Conservation (phyloP, 2,797 vertebrate genomes). For the Momotus momota region DNA sequence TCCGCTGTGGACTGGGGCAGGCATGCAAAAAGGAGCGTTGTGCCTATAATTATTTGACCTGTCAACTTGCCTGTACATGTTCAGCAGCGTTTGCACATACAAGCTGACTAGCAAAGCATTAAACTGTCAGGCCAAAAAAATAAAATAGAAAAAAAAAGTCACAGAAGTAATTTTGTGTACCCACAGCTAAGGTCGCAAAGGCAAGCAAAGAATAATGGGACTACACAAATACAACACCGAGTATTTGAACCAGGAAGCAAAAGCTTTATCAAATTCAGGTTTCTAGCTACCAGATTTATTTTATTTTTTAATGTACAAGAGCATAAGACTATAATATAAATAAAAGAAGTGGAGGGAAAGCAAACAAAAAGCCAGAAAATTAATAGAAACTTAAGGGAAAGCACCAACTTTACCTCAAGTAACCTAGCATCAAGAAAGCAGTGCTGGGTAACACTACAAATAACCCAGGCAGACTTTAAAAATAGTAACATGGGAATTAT, state of each 20-base stretch:
- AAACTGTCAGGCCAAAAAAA: neutral
- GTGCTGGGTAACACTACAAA: slow-evolving; percentile 8
- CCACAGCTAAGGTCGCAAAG: neutral
- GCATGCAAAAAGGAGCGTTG: neutral
- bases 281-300: neutral
- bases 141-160: neutral
- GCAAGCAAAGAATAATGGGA: neutral
- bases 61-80: neutral
- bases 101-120: neutral
- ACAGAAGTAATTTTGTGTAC: neutral
- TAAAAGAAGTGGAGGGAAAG: neutral
- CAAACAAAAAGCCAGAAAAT: neutral
- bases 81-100: neutral
- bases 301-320: neutral
- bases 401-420: slow-evolving; percentile 2
- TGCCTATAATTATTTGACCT: neutral
- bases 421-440: neutral
- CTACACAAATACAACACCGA: neutral
- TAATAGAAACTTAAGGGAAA: neutral
- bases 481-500: slow-evolving; percentile 56
- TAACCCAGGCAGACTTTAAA: slow-evolving; percentile 29
- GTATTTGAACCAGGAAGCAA: neutral
- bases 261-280: neutral
- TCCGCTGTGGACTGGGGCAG: neutral
- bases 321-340: neutral